These are phyloP conservation scores for Heliconius aoede DNA, from an alignment of 2,888 invertebrate genomes.

Conservation along the genomic window DNA sequence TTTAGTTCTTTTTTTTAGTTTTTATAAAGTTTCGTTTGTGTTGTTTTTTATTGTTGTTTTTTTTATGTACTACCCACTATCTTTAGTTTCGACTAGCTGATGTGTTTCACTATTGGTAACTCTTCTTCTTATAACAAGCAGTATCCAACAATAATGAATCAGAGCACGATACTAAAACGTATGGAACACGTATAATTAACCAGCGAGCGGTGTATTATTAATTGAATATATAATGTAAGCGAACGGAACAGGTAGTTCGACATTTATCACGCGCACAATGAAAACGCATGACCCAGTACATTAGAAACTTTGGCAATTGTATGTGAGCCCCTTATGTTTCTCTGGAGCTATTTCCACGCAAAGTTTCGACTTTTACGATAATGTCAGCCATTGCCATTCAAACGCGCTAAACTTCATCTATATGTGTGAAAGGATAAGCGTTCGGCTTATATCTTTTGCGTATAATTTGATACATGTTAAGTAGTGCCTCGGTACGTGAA, in stretches of 20 bases:
- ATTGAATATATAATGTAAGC: constrained; percentile 24
- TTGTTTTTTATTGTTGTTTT: too few species aligned
- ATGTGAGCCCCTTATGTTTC: constrained; percentile 82
- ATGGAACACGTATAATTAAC: constrained; percentile 3
- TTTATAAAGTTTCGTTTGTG: too few species aligned
- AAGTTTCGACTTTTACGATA: constrained; percentile 83
- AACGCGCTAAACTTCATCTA: constrained; percentile 82
- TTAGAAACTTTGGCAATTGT: constrained; percentile 82
- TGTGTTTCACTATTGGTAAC: not conserved
- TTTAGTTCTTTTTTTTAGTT: too few species aligned
- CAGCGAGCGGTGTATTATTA: not conserved
- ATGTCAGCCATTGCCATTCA: constrained; percentile 83
- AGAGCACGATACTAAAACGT: not conserved
- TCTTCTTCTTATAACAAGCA: not conserved
- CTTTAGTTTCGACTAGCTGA: too few species aligned
- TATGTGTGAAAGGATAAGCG: constrained; percentile 81
- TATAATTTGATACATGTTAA: constrained; percentile 54
- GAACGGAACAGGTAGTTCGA: constrained; percentile 62
- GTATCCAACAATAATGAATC: not conserved
- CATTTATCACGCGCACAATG: constrained; percentile 77
- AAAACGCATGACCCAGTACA: constrained; percentile 75
- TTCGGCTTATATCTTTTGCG: constrained; percentile 67
- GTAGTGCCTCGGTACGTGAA: constrained; percentile 34
- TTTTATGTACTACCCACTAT: too few species aligned
- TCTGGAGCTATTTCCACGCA: constrained; percentile 77